These are phyloP conservation scores for Aproaerema taeniolella DNA, from an alignment of 2,888 invertebrate species.

Conservation along the genomic window DNA sequence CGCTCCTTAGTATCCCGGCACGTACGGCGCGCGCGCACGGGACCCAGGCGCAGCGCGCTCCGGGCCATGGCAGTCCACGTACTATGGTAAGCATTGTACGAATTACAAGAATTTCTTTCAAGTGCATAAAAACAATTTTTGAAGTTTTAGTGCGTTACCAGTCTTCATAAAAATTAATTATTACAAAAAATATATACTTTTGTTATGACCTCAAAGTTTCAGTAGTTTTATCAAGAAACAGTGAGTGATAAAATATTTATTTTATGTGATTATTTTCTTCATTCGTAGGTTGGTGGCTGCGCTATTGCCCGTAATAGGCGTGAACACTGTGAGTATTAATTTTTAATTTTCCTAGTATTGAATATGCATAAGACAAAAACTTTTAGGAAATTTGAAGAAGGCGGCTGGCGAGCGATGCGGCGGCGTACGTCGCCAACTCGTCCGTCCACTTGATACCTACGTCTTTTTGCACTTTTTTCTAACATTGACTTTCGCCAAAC, in stretches of 20 bases:
- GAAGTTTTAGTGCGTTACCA: conserved; percentile 6
- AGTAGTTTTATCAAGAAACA: too few relatives aligned
- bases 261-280: conserved; percentile 19
- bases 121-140: not conserved
- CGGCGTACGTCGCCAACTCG: conserved; percentile 36
- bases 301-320: conserved; percentile 51
- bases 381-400: conserved; percentile 44
- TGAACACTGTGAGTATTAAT: conserved; percentile 52
- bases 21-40: conserved; percentile 75
- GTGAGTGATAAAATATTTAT: too few relatives aligned
- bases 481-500: conserved; percentile 35
- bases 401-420: conserved; percentile 28
- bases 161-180: not conserved
- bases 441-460: conserved; percentile 46
- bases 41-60: conserved; percentile 68
- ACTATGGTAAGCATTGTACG: conserved; percentile 51
- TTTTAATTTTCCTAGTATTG: conserved; percentile 19
- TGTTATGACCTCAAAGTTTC: too few relatives aligned
- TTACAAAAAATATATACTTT: not conserved
- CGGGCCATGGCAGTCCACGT: conserved; percentile 72
- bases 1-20: conserved; percentile 72
- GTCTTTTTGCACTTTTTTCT: conserved; percentile 65
- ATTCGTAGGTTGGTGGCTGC: conserved; percentile 61
- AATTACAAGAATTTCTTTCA: too few relatives aligned
- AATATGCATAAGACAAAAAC: conserved; percentile 33